phyloP scores from a whole-genome alignment of 2,797 vertebrate species.

The Malurus splendens region DNA sequence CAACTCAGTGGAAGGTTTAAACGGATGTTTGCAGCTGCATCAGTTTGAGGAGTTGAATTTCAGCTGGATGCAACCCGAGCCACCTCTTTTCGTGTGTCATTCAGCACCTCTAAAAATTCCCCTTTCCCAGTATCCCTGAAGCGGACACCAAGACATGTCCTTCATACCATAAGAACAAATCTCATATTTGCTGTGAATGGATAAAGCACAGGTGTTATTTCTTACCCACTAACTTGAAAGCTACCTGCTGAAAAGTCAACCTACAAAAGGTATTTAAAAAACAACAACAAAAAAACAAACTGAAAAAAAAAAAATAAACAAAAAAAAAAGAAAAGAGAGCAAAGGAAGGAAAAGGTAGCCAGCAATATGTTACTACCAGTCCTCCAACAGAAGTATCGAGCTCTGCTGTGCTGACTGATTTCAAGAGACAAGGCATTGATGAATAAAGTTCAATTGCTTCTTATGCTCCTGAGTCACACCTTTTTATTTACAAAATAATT shows the following conservation, averaged over 20 bases:
- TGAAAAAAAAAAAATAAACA: too few species aligned
- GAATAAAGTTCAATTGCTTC: conserved; percentile 6
- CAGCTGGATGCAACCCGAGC: not conserved
- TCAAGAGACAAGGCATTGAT: not conserved
- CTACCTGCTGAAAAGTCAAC: not conserved
- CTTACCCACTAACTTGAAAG: not conserved
- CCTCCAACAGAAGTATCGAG: not conserved
- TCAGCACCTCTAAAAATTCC: not conserved
- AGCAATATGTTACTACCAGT: not conserved
- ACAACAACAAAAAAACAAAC: too few species aligned
- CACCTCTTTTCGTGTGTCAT: not conserved
- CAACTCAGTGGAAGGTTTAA: conserved; percentile 42
- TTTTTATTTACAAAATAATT: conserved; percentile 55
- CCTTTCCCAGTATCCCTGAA: not conserved
- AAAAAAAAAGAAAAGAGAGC: not conserved
- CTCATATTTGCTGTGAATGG: not conserved
- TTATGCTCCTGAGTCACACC: not conserved
- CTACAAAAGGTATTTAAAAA: not conserved
- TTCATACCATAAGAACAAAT: rapidly evolving
- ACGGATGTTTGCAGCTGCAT: not conserved
- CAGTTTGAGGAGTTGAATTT: not conserved
- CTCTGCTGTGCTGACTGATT: not conserved
- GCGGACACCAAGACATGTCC: not conserved
- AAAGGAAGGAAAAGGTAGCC: not conserved
- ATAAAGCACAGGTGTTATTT: not conserved